Percentiles rank a stretch among this genome's conserved stretches.
Evolutionary conservation across 2,797 vertebrate species (phyloP).

Genomic region (Gadopsis bispinosus): DNA sequence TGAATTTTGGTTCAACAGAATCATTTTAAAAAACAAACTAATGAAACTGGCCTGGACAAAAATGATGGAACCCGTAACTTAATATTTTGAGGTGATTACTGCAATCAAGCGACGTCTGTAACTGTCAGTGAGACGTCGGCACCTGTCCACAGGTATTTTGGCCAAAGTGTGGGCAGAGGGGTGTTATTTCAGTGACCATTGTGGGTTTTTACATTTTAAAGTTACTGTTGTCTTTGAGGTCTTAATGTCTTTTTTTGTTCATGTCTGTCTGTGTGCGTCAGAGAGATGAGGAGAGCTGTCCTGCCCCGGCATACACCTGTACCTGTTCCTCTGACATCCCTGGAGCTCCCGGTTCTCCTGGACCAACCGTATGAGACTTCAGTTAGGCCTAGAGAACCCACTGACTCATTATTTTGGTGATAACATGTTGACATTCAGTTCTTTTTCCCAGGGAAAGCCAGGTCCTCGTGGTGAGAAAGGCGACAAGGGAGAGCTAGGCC

Average conservation of each 20-base stretch:
- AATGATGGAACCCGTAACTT: no score
- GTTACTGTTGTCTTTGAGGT: not conserved
- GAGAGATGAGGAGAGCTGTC: constrained; percentile 92
- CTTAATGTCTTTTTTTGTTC: not conserved
- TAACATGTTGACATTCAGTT: not conserved
- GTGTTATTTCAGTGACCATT: no score
- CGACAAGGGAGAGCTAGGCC: constrained; percentile 80
- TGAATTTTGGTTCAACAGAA: no score
- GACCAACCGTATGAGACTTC: constrained; percentile 82
- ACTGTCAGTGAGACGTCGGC: no score
- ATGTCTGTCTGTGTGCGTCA: constrained; percentile 67
- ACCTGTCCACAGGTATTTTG: no score
- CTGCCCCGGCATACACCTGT: constrained; percentile 84
- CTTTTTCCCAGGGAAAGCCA: constrained; percentile 78
- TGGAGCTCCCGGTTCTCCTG: constrained; percentile 87
- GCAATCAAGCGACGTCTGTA: no score
- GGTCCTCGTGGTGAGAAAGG: constrained; percentile 84
- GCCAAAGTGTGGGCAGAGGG: no score
- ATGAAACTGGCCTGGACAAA: no score
- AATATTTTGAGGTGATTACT: no score
- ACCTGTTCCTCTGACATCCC: constrained; percentile 86
- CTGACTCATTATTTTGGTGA: not conserved
- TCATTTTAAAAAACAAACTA: no score
- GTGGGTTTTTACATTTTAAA: no score
- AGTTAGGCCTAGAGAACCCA: not conserved